phyloP scores from a whole-genome alignment of 2,888 invertebrate genomes.

The Eucriotettix oculatus region DNA sequence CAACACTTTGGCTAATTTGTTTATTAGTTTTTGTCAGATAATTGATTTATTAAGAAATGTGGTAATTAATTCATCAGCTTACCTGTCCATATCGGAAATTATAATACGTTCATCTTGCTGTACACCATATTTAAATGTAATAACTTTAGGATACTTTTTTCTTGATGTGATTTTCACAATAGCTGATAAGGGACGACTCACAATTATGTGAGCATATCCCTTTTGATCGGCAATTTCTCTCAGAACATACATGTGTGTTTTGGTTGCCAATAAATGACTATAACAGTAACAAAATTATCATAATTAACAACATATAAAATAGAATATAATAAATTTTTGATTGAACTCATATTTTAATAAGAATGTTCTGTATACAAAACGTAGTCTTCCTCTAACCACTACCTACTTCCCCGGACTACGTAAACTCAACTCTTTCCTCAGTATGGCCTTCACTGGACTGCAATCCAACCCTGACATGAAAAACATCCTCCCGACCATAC shows the following conservation, averaged over 20 bases:
- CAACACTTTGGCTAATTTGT: too few relatives aligned
- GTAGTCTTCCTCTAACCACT: too few relatives aligned
- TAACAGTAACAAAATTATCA: background rate
- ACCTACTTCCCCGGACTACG: too few relatives aligned
- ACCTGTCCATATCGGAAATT: conserved; percentile 73
- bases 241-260: conserved; percentile 70
- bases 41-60: too few relatives aligned
- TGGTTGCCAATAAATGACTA: conserved; percentile 72
- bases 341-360: too few relatives aligned
- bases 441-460: too few relatives aligned
- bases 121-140: conserved; percentile 91
- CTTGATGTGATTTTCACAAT: conserved; percentile 96
- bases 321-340: background rate
- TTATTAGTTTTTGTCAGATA: too few relatives aligned
- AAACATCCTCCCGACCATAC: too few relatives aligned
- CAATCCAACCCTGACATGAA: too few relatives aligned
- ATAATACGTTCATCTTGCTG: conserved; percentile 62
- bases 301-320: background rate
- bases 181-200: conserved; percentile 71
- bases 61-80: conserved; percentile 5
- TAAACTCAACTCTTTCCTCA: too few relatives aligned
- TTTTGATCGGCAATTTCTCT: conserved; percentile 59
- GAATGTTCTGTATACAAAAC: too few relatives aligned
- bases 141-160: conserved; percentile 85
- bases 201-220: conserved; percentile 71